These are phyloP conservation scores for Drosophila bocki DNA, from an alignment of 1,140 invertebrate species.

Conservation along the genomic window DNA sequence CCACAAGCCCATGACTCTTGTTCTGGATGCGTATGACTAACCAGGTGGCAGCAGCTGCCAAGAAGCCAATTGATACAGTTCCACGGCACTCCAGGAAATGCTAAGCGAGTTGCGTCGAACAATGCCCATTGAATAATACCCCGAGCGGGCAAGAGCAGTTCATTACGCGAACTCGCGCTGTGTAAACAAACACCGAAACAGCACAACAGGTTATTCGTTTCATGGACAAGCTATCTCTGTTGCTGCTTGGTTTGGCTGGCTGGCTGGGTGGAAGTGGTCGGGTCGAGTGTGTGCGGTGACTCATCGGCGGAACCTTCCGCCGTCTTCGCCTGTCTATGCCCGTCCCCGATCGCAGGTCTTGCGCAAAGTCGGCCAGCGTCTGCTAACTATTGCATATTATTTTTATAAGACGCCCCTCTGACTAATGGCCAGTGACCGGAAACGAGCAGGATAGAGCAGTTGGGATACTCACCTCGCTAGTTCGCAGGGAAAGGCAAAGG, in stretches of 20 bases:
- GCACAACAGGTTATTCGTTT: constrained; percentile 80
- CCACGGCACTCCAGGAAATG: constrained; percentile 59
- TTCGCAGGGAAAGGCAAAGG: constrained; percentile 94
- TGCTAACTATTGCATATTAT: constrained; percentile 27
- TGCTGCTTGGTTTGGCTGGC: constrained; percentile 38
- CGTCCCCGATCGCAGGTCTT: constrained; percentile 27
- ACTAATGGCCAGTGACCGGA: constrained; percentile 36
- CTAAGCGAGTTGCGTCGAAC: constrained; percentile 51
- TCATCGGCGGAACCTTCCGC: constrained; percentile 31
- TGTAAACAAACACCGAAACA: constrained; percentile 74
- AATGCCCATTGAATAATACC: constrained; percentile 68
- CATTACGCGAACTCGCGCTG: constrained; percentile 59
- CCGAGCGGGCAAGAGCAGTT: constrained; percentile 32
- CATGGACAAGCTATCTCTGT: constrained; percentile 75
- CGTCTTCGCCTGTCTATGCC: constrained; percentile 7
- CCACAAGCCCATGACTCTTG: constrained; percentile 12
- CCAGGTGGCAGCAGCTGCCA: constrained; percentile 8
- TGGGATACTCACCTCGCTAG: constrained; percentile 88
- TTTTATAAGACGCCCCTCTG: constrained; percentile 24
- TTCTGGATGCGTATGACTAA: constrained; percentile 62
- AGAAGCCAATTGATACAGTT: constrained; percentile 54
- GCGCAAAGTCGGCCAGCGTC: constrained; percentile 24
- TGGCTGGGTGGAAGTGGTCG: constrained; percentile 32
- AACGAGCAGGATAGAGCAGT: constrained; percentile 10
- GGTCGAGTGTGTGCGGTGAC: constrained; percentile 34